Percentiles rank a stretch among this genome's conserved stretches.
These are phyloP conservation scores for Phortica variegata DNA, from an alignment of 1,140 invertebrate species.

Conservation along the genomic window DNA sequence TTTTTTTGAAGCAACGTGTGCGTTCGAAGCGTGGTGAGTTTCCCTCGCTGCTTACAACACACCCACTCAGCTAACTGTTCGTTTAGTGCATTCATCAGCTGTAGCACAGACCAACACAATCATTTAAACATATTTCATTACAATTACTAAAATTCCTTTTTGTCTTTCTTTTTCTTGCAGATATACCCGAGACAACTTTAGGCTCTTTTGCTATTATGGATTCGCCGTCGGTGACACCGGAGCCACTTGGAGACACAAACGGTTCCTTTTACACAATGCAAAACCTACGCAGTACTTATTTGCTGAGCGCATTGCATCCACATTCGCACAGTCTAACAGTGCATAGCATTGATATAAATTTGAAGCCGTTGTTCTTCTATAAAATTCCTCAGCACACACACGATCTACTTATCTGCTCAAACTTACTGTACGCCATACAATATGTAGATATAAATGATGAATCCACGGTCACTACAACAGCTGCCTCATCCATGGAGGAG, in stretches of 20 bases:
- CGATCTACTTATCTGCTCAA: conserved; percentile 52
- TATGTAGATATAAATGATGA: conserved; percentile 36
- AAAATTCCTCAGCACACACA: conserved; percentile 62
- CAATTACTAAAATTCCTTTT: too few relatives aligned
- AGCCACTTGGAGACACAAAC: conserved; percentile 37
- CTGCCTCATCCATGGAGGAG: conserved; percentile 25
- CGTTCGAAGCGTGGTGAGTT: conserved; percentile 34
- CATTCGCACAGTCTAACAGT: conserved; percentile 57
- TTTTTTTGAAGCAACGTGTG: conserved; percentile 35
- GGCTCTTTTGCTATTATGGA: conserved; percentile 52
- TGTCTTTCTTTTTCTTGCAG: conserved; percentile 21
- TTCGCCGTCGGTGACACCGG: conserved; percentile 47
- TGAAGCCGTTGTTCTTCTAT: conserved; percentile 69
- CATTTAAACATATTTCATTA: too few relatives aligned
- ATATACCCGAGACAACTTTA: conserved; percentile 39
- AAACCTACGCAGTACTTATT: conserved; percentile 44
- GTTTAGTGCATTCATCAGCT: too few relatives aligned
- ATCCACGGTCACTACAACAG: conserved; percentile 25
- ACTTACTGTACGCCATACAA: conserved; percentile 52
- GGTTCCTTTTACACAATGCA: conserved; percentile 55
- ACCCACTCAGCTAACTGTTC: background rate
- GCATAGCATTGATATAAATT: conserved; percentile 65
- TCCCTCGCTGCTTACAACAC: background rate
- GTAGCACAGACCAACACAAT: too few relatives aligned
- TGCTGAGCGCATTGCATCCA: conserved; percentile 52